Evolutionary conservation across 1,140 invertebrate species (phyloP).

Genomic region (Drosophila yakuba): DNA sequence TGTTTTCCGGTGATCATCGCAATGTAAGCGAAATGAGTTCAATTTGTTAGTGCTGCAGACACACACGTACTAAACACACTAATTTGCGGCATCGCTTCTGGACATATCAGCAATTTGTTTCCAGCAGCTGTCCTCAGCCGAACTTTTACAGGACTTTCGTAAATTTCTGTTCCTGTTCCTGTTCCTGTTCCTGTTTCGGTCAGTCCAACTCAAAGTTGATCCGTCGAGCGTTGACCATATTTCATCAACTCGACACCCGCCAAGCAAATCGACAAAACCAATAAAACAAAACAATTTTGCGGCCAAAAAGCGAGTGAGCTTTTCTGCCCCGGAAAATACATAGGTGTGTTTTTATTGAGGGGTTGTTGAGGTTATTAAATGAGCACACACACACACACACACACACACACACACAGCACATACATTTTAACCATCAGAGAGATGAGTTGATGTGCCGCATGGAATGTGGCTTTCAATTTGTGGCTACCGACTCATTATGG

Average conservation of each 20-base stretch:
- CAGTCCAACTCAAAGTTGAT: conserved; percentile 46
- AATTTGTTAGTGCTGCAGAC: conserved; percentile 72
- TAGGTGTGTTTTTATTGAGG: not conserved
- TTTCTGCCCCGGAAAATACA: not conserved
- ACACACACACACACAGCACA: conserved; percentile 11
- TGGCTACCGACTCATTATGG: conserved; percentile 12
- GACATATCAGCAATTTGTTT: conserved; percentile 81
- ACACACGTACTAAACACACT: conserved; percentile 78
- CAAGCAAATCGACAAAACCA: conserved; percentile 68
- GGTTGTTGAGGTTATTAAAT: conserved; percentile 26
- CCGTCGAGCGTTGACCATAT: conserved; percentile 45
- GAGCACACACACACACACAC: conserved; percentile 13
- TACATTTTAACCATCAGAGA: not conserved
- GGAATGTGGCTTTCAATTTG: conserved; percentile 19
- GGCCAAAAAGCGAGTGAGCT: not conserved
- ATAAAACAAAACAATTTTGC: conserved; percentile 64
- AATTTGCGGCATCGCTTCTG: conserved; percentile 83
- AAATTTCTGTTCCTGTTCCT: not conserved
- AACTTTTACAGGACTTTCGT: conserved; percentile 19
- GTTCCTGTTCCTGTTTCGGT: not conserved
- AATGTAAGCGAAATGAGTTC: conserved; percentile 78
- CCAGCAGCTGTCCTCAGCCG: conserved; percentile 62
- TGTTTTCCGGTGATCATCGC: conserved; percentile 77
- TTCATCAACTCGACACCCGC: conserved; percentile 44
- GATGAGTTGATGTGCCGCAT: not conserved